Percentiles rank a stretch among this genome's conserved stretches.
These are phyloP conservation scores for Nyleta sp. DNA, from an alignment of 2,888 invertebrate genomes.

Conservation along the genomic window DNA sequence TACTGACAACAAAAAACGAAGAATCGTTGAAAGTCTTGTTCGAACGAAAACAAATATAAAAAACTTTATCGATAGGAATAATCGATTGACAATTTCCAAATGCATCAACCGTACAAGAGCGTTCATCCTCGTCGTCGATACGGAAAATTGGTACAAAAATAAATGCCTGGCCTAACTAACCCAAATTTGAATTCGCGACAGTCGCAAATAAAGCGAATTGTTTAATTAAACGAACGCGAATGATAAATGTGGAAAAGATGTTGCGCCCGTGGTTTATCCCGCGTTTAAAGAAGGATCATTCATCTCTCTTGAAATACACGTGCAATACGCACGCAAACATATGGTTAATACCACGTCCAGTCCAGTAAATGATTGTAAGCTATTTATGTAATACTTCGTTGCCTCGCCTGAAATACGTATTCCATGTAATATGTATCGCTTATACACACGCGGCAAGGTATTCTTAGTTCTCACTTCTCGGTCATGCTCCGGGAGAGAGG, in stretches of 20 bases:
- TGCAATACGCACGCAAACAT: constrained; percentile 64
- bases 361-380: constrained; percentile 66
- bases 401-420: constrained; percentile 63
- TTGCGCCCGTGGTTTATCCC: constrained; percentile 42
- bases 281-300: constrained; percentile 64
- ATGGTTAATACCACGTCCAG: constrained; percentile 65
- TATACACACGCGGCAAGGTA: constrained; percentile 58
- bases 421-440: constrained; percentile 65
- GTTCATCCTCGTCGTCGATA: no score
- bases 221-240: constrained; percentile 49
- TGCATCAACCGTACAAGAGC: no score
- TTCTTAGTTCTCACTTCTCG: constrained; percentile 64
- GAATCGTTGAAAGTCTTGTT: no score
- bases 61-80: no score
- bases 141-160: not conserved
- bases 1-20: no score
- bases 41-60: no score
- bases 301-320: constrained; percentile 66
- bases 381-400: constrained; percentile 65
- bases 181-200: constrained; percentile 17
- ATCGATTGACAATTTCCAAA: no score
- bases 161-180: not conserved
- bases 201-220: constrained; percentile 46
- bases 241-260: constrained; percentile 59
- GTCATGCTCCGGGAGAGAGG: constrained; percentile 58